Base-by-base conservation (phyloP, 2,797 vertebrate species). In the Sebastes steindachneri region DNA sequence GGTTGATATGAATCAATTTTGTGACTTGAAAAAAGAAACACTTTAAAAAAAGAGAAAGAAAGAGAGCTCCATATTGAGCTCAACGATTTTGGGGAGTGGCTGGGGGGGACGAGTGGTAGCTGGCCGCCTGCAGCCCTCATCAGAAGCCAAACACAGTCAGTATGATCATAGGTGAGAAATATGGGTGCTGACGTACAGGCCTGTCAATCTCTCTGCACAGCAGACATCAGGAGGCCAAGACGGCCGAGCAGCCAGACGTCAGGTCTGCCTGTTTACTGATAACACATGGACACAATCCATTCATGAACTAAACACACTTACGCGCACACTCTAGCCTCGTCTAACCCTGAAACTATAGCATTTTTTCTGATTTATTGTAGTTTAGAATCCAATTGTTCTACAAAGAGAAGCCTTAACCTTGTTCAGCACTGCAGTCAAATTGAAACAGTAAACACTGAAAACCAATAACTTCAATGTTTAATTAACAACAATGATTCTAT, bases 91-190 rank as follows among this genome's bases (percentile, higher is more conserved):
- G 31, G 37, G 80, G 79, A 81, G 65, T 74, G 62, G 58, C 67
- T 26, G 21, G 11, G 21, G 25, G 29, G 59, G 57, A 7, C 37
- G 5, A 55, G 77, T 3, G 9, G 48, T 59, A 45, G 75, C 72
- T 19, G 69, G 69, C 74, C 55, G 77, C 73, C 73, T 83, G 77
- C 75, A 72, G 79, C 75, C 31, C 83, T 89, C 88, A 87, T 89
- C 82, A 59, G 41, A 77, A 73, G 75, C 88, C 86, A 88, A 88
- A 91, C 88, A 91, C 84, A 87, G 86, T 90, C 86, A 28, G 67
- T 60, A 74, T 92, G 89, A 91, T 94, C 87, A 89, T 68, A 87
- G 70, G 85, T 88, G 88, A 85, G 87, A 90, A 93, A 93, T 87
- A 91, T 71, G 86, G 83, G 77, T 57, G 80, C 83, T 90, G 90